Percentiles rank a stretch among this genome's conserved stretches.
These are phyloP conservation scores for Abrostola triplasia DNA, from an alignment of 2,888 invertebrate species.

Conservation along the genomic window DNA sequence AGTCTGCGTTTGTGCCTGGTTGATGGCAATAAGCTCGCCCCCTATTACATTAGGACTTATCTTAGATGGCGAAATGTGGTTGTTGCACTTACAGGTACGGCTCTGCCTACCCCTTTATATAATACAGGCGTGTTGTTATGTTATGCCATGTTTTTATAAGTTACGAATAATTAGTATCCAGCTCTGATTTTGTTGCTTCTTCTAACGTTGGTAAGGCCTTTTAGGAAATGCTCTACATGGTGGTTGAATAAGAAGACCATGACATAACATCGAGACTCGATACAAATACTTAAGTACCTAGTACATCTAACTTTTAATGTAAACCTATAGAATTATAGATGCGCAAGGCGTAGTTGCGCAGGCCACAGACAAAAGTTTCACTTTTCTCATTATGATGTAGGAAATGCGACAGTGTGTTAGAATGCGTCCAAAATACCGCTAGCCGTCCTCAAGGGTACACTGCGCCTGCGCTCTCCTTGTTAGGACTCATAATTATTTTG, in stretches of 20 bases:
- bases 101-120: too few relatives aligned
- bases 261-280: background rate
- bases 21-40: too few relatives aligned
- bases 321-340: background rate
- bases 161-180: background rate
- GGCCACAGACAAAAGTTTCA: slow-evolving; percentile 27
- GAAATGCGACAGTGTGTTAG: slow-evolving; percentile 38
- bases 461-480: slow-evolving; percentile 38
- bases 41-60: too few relatives aligned
- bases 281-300: background rate
- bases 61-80: too few relatives aligned
- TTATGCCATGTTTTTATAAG: too few relatives aligned
- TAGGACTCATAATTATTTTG: slow-evolving; percentile 52
- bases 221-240: too few relatives aligned
- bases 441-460: slow-evolving; percentile 59
- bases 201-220: background rate
- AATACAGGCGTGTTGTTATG: too few relatives aligned
- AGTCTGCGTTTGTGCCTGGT: too few relatives aligned
- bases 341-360: slow-evolving; percentile 6
- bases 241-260: too few relatives aligned
- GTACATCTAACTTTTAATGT: background rate
- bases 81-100: too few relatives aligned
- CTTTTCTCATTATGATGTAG: slow-evolving; percentile 41
- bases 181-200: background rate
- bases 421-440: slow-evolving; percentile 74